Percentiles rank a stretch among this genome's conserved stretches.
These are phyloP conservation scores for Crotalus tigris DNA, from an alignment of 2,113 vertebrate species.

Conservation along the genomic window DNA sequence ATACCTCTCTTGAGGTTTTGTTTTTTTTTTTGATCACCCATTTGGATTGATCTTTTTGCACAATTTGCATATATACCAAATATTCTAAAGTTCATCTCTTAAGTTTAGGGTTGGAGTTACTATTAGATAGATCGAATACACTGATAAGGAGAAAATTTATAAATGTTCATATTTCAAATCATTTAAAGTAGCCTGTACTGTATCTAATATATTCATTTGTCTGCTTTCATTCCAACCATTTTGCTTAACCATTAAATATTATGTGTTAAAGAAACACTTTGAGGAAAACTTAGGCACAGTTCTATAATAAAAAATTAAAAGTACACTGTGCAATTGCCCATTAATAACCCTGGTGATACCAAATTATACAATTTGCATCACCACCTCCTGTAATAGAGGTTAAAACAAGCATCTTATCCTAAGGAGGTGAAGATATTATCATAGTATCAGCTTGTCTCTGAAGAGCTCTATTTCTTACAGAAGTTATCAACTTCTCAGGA, in stretches of 20 bases:
- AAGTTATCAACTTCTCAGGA: background rate
- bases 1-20: background rate
- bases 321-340: slow-evolving; percentile 2
- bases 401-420: slow-evolving; percentile 3
- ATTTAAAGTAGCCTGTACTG: background rate
- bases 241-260: slow-evolving; percentile 25
- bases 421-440: background rate
- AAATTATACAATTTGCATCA: background rate
- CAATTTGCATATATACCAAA: background rate
- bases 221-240: slow-evolving; percentile 16
- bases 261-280: background rate
- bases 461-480: background rate
- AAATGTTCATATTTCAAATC: slow-evolving; percentile 16
- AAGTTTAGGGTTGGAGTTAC: background rate
- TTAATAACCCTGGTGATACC: slow-evolving; percentile 27
- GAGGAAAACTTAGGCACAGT: background rate
- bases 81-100: background rate
- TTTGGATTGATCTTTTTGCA: background rate
- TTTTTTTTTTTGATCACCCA: background rate
- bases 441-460: background rate
- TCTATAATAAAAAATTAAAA: background rate
- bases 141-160: slow-evolving; percentile 1
- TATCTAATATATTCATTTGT: background rate
- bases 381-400: background rate
- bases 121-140: background rate